Evolutionary conservation across 1,140 invertebrate genomes (phyloP), one percentile per base, ranked within the genome.

Genomic region (Atopsyche davidsoni): DNA sequence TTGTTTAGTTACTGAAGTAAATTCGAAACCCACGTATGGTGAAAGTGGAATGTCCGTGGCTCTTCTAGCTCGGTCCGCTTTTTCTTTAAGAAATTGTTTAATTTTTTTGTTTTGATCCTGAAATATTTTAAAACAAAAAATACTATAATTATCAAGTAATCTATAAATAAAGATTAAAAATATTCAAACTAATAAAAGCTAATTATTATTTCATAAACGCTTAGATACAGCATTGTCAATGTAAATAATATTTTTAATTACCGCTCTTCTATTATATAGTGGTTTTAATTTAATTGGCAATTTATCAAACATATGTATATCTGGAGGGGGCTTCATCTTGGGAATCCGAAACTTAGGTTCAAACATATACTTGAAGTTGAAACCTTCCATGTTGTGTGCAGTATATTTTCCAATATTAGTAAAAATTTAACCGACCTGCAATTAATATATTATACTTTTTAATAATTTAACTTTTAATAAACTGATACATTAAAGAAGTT

Each of bases 251-350:
- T 16, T 32, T 36, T 28, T 24, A 46, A n/a, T 58, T 66, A 73
- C 71, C 66, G 68, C 70, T 45, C 65, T 65, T 46, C 68, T 53
- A 44, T 70, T 73, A 44, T 72, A 73, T 0, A 65, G 64, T 9
- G 70, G 69, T 19, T 66, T 42, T n/a, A 69, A 66, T 21, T 50
- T 63, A 48, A 73, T 69, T 2, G 69, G 68, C 21, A 73, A 45
- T 46, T 70, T 66, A 21, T 69, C 62, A 59, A 73, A 65, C 59
- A 64, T 59, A 25, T 63, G 63, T 11, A 66, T 59, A 57, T 74
- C 66, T 2, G 73, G 73, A 44, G 72, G 61, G 1, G 70, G 68
- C 32, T 56, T 47, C 65, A 73, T 64, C 17, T 62, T 53, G 3
- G 68, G 70, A 21, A 72, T 60, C 28, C 34, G 41, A 2, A 49